These are phyloP conservation scores for Melanostigma gelatinosum DNA, from an alignment of 2,113 vertebrate genomes.

Conservation along the genomic window DNA sequence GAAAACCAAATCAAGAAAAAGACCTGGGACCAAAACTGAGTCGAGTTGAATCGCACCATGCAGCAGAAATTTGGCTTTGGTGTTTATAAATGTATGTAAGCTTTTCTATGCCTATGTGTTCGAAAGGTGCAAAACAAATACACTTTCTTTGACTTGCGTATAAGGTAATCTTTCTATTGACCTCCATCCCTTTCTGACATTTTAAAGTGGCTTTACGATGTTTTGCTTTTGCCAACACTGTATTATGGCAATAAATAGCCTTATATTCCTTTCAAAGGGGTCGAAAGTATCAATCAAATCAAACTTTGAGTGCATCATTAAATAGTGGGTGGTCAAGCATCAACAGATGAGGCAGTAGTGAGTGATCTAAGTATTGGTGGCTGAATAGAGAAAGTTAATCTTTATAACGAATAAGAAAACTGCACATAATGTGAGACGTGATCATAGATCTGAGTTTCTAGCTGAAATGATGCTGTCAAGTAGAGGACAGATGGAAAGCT, in stretches of 20 bases:
- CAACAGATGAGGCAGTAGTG: not conserved
- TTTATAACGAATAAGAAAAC: not conserved
- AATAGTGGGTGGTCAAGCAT: constrained; percentile 17
- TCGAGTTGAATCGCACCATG: too few species aligned
- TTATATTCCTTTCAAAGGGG: not conserved
- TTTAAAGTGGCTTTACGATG: not conserved
- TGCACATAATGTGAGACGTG: not conserved
- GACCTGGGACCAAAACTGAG: not conserved
- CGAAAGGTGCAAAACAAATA: not conserved
- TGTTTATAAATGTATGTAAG: not conserved
- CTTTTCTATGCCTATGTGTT: not conserved
- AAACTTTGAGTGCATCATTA: constrained; percentile 4
- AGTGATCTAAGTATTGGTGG: not conserved
- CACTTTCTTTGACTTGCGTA: not conserved
- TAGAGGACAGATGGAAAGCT: not conserved
- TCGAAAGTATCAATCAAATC: not conserved
- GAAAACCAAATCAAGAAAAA: not conserved
- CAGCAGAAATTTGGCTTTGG: not conserved
- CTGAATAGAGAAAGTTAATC: not conserved
- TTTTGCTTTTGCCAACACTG: not conserved
- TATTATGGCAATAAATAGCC: not conserved
- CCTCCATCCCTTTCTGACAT: not conserved
- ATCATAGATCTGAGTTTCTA: constrained; percentile 5
- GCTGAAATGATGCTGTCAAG: constrained; percentile 30
- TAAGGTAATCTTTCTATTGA: not conserved